Conservation (phyloP, 2,797 vertebrate genomes). For the Monodelphis domestica region DNA sequence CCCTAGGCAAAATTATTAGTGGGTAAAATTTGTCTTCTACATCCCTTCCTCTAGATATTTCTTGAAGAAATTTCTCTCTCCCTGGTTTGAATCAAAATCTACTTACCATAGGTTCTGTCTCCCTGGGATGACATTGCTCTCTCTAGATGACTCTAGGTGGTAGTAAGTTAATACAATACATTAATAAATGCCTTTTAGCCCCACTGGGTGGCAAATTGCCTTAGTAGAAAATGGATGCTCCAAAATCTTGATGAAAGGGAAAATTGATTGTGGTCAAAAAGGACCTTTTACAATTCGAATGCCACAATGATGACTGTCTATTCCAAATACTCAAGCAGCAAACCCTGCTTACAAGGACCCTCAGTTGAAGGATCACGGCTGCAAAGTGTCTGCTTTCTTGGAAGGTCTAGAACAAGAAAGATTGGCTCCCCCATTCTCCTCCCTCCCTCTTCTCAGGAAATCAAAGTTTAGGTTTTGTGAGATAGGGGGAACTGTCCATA, state of each 20-base stretch:
- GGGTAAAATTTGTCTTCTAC: background rate
- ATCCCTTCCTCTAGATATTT: background rate
- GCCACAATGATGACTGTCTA: background rate
- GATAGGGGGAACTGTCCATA: background rate
- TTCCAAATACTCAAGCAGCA: background rate
- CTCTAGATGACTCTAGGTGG: background rate
- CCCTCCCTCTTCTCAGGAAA: background rate
- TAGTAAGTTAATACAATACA: background rate
- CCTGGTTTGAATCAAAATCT: background rate
- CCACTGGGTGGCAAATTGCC: background rate
- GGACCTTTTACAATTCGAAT: background rate
- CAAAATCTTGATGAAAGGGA: background rate
- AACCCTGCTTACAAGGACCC: background rate
- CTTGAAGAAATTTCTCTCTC: background rate
- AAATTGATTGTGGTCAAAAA: background rate
- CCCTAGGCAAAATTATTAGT: background rate
- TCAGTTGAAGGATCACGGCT: background rate
- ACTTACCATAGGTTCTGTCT: background rate
- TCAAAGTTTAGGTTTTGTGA: background rate
- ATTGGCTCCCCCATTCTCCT: background rate
- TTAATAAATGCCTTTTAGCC: background rate
- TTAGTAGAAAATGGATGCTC: background rate
- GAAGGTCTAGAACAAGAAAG: background rate
- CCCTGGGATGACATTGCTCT: background rate
- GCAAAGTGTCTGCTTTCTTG: background rate